phyloP scores from a whole-genome alignment of 2,113 vertebrate species.

The Protobothrops mucrosquamatus region DNA sequence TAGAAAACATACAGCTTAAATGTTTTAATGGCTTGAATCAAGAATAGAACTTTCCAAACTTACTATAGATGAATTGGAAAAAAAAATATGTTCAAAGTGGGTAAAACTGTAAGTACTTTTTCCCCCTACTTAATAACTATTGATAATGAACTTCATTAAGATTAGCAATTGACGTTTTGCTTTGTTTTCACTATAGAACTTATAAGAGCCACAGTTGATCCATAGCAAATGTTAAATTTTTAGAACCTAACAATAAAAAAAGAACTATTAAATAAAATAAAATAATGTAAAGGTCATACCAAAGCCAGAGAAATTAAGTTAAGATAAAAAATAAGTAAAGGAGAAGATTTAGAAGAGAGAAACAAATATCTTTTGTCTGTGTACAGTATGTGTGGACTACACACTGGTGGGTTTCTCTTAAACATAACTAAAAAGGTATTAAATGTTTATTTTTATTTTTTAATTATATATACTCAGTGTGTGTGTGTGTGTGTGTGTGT shows the following conservation, averaged over 20 bases:
- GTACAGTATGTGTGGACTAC: background rate
- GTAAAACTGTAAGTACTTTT: background rate
- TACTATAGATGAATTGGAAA: background rate
- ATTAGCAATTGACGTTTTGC: background rate
- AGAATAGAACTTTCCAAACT: conserved; percentile 10
- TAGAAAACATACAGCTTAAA: conserved; percentile 41
- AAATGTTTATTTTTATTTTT: background rate
- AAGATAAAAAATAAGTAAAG: background rate
- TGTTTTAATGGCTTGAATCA: conserved; percentile 40
- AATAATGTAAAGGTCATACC: background rate
- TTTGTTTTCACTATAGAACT: background rate
- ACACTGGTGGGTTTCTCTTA: background rate
- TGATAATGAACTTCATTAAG: background rate
- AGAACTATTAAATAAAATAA: background rate
- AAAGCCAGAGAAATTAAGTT: background rate
- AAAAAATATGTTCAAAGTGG: background rate
- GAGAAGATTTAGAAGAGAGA: background rate
- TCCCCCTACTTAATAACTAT: background rate
- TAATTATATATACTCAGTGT: background rate
- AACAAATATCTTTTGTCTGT: background rate
- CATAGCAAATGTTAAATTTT: background rate
- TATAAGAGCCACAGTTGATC: background rate
- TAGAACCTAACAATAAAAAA: too few relatives aligned
- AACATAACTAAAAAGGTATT: background rate
- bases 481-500: background rate